Conservation (phyloP, 2,888 invertebrate genomes). For the Erannis defoliaria region DNA sequence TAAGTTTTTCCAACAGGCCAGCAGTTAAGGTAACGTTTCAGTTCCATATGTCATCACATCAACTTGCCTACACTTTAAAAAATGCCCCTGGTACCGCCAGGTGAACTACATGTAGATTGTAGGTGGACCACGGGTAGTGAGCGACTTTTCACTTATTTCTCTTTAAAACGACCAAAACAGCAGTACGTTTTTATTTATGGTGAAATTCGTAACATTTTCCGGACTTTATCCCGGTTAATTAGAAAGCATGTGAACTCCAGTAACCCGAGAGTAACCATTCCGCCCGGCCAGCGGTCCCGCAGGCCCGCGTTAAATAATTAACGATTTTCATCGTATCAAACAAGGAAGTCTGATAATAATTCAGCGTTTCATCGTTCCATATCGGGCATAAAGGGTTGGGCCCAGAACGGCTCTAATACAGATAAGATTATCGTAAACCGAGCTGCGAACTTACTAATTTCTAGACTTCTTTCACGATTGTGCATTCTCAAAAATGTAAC, state of each 20-base stretch:
- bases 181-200: background rate
- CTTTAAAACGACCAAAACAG: no score
- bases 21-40: no score
- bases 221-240: background rate
- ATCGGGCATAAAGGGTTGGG: constrained; percentile 14
- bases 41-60: no score
- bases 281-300: constrained; percentile 18
- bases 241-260: constrained; percentile 2
- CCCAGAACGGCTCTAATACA: background rate
- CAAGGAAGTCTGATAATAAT: constrained; percentile 33
- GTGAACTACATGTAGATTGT: no score
- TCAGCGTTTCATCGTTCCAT: constrained; percentile 19
- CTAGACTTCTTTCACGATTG: background rate
- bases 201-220: background rate
- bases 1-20: no score
- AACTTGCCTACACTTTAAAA: no score
- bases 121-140: no score
- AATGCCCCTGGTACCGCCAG: no score
- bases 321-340: constrained; percentile 28
- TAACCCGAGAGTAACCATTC: constrained; percentile 12
- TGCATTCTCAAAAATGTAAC: no score
- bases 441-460: background rate
- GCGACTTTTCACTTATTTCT: no score
- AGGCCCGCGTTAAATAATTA: constrained; percentile 28
- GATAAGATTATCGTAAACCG: constrained; percentile 22